Percentiles rank a stretch among this genome's conserved stretches.
These are phyloP conservation scores for Picathartes gymnocephalus DNA, from an alignment of 2,113 vertebrate species.

Conservation along the genomic window DNA sequence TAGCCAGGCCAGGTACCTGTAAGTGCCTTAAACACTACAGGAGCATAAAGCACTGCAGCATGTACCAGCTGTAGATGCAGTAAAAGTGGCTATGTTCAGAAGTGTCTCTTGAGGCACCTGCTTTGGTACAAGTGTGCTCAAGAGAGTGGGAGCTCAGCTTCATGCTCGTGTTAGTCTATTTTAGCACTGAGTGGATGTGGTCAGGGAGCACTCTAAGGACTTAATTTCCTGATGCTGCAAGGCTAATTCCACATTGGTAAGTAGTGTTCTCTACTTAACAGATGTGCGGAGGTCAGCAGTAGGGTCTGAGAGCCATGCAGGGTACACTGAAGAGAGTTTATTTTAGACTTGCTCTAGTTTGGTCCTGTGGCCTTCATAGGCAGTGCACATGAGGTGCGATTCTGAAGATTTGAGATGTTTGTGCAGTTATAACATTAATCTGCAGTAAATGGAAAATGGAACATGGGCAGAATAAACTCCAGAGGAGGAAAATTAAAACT, in stretches of 20 bases:
- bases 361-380: background rate
- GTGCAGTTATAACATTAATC: background rate
- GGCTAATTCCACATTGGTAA: background rate
- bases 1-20: background rate
- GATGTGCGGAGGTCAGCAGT: background rate
- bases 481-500: background rate
- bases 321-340: background rate
- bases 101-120: background rate
- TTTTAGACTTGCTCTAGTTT: background rate
- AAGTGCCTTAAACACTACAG: background rate
- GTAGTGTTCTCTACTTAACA: background rate
- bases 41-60: background rate
- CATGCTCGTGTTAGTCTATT: rapidly evolving
- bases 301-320: too few relatives aligned
- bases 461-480: background rate
- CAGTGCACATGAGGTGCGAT: background rate
- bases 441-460: background rate
- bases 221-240: background rate
- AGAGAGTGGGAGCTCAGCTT: background rate
- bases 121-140: background rate
- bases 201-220: background rate
- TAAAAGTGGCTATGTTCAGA: background rate
- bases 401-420: background rate
- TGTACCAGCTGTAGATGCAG: background rate
- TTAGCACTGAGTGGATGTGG: background rate